Base-by-base conservation (phyloP, 2,888 invertebrate species). In the Isoperla grammatica region DNA sequence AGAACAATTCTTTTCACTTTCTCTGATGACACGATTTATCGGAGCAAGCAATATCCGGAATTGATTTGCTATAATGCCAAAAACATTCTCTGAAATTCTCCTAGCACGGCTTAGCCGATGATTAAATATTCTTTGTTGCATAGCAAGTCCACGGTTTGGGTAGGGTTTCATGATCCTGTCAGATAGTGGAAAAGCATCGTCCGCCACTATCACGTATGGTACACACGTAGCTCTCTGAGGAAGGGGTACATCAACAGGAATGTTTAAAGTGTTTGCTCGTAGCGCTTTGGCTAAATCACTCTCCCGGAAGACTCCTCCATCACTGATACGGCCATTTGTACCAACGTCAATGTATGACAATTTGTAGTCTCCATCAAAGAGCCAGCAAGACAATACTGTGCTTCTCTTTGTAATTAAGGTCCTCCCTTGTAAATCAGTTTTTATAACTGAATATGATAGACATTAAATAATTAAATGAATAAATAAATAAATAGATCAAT, bases 121-220 rank as follows among this genome's bases (percentile, higher is more conserved):
- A 8, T 29, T 29, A 8, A 6, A 8, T 6, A 29, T 29, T 8
- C 29, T 29, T 29, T 29, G 29, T 4, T 29, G 4, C 29, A 29
- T 4, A 29, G 8, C 5, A 6, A 29, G 29, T 4, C 29, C 29
- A 8, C 29, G 29, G 29, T 29, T 29, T 6, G 29, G 29, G 29
- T 6, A 29, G 29, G 29, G 29, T 29, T 29, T 29, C 29, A 29
- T 54, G 3, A 59, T 19, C 17, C 57, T 61, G 63, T 17, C 11
- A 23, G 60, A 23, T 15, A 42, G 20, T 17, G 39, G n/a, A 37
- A 6, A 73, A 70, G 50, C 73, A 74, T 59, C 72, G 71, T 66
- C 71, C 73, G 57, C 74, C 74, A 66, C 72, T 73, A 58, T 64
- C 73, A 54, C 67, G 72, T 39, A 72, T 69, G 54, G 66, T 71